phyloP scores from a whole-genome alignment of 2,797 vertebrate genomes.

The Coreius guichenoti region DNA sequence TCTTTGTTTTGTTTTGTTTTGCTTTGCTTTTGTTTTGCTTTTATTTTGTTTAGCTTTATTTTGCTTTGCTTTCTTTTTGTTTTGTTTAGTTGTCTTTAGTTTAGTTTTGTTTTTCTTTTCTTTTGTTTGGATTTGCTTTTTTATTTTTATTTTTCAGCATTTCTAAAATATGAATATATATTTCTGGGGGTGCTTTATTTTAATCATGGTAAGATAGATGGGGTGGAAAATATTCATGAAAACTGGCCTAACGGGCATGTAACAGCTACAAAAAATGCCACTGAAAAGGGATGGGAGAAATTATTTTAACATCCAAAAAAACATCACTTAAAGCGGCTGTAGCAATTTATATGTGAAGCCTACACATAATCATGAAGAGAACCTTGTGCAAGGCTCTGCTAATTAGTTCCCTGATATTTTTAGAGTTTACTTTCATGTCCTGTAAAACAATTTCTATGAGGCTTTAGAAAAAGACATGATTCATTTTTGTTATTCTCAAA shows the following conservation, averaged over 20 bases:
- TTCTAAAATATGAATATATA: not conserved
- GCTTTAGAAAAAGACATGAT: slow-evolving; percentile 3
- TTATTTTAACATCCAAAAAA: not conserved
- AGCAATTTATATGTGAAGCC: not conserved
- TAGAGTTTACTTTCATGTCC: not conserved
- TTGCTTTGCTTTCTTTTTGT: not conserved
- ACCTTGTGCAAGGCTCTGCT: not conserved
- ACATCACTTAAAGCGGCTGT: not conserved
- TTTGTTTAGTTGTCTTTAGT: not conserved
- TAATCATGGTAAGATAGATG: no score
- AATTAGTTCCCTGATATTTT: not conserved
- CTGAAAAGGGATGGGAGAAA: not conserved
- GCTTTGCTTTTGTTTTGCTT: not conserved
- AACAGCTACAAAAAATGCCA: not conserved
- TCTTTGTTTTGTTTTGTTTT: not conserved
- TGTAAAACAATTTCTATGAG: not conserved
- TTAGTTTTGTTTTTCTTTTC: not conserved
- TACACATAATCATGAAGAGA: not conserved
- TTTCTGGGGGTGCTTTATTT: not conserved
- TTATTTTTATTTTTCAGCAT: not conserved
- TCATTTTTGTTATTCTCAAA: not conserved
- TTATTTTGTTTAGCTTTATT: not conserved
- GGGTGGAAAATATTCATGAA: not conserved
- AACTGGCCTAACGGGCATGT: not conserved
- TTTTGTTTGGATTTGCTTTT: not conserved